phyloP scores from a whole-genome alignment of 2,888 invertebrate species.

The Amphipyra berbera region DNA sequence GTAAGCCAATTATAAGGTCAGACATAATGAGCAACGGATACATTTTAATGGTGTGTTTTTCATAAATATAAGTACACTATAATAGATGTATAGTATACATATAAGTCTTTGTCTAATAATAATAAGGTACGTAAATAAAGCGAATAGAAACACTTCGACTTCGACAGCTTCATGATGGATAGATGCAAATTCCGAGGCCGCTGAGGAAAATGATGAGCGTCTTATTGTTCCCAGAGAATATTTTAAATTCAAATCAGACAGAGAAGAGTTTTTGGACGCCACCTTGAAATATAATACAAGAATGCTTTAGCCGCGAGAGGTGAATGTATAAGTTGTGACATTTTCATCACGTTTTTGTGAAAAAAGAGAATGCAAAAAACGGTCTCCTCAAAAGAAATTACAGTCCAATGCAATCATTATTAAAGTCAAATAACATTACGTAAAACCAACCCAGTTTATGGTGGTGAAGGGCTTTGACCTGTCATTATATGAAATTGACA shows the following conservation, averaged over 20 bases:
- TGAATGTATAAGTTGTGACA: constrained; percentile 36
- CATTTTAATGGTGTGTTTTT: constrained; percentile 14
- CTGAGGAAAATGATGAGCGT: constrained; percentile 67
- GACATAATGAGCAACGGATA: constrained; percentile 14
- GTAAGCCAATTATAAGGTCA: not conserved
- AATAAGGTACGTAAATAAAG: constrained; percentile 41
- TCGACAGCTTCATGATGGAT: constrained; percentile 72
- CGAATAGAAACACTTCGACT: constrained; percentile 62
- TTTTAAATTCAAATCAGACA: constrained; percentile 80
- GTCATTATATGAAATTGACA: too few relatives aligned
- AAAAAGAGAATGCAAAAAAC: too few relatives aligned
- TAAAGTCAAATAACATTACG: too few relatives aligned
- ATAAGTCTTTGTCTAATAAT: constrained; percentile 13
- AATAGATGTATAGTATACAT: too few relatives aligned
- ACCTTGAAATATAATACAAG: constrained; percentile 68
- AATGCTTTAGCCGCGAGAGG: constrained; percentile 42
- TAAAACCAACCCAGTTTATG: too few relatives aligned
- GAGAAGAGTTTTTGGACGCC: constrained; percentile 65
- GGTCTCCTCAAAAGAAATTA: not conserved
- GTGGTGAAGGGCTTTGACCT: too few relatives aligned
- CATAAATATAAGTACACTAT: too few relatives aligned
- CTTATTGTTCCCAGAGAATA: constrained; percentile 74
- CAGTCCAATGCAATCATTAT: too few relatives aligned
- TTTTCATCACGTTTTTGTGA: constrained; percentile 7
- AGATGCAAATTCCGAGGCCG: constrained; percentile 64